Conservation (phyloP, 2,113 vertebrate species). For the Agapornis roseicollis region DNA sequence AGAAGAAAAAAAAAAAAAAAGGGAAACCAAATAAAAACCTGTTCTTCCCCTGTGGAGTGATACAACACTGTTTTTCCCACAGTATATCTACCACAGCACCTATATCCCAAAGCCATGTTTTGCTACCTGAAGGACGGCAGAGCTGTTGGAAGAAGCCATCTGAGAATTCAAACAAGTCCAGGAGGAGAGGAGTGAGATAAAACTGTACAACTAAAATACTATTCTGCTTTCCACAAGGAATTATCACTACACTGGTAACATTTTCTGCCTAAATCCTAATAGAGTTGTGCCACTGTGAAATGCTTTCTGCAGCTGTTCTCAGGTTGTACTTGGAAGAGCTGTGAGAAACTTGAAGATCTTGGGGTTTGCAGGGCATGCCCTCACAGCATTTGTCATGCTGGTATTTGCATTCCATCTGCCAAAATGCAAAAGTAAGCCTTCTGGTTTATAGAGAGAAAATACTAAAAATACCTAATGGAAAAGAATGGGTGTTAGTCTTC, state of each 20-base stretch:
- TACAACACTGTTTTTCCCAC: neutral
- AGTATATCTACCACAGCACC: neutral
- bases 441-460: neutral
- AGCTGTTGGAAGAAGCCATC: neutral
- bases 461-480: neutral
- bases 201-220: neutral
- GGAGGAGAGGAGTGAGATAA: neutral
- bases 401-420: neutral
- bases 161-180: neutral
- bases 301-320: neutral
- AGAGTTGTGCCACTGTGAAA: neutral
- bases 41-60: neutral
- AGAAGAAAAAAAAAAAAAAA: neutral
- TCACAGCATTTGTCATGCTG: neutral
- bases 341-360: neutral
- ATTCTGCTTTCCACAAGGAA: neutral
- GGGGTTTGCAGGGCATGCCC: neutral
- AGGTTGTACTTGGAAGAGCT: neutral
- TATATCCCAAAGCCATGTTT: neutral
- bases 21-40: fast-evolving
- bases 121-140: neutral
- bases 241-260: neutral
- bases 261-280: neutral
- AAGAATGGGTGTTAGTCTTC: neutral
- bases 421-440: neutral